These are phyloP conservation scores for Drosophila ustulata DNA, from an alignment of 2,888 invertebrate genomes.

Conservation along the genomic window DNA sequence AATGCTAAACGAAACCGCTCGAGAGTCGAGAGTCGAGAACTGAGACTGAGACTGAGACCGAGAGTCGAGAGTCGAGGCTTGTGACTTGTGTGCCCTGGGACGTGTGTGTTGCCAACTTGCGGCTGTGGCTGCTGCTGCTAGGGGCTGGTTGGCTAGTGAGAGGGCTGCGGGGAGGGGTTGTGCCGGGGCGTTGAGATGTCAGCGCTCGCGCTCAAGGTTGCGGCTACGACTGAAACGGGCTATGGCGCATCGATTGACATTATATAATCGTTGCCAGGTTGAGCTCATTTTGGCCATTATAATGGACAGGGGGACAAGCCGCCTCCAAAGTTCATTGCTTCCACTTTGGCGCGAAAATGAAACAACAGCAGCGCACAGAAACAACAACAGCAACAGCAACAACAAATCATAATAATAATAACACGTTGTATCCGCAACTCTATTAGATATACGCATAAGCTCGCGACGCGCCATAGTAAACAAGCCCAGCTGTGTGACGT, in stretches of 20 bases:
- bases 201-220: constrained; percentile 75
- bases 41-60: not conserved
- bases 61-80: constrained; percentile 13
- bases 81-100: constrained; percentile 34
- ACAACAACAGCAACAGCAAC: not conserved
- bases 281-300: constrained; percentile 63
- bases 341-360: constrained; percentile 34
- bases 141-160: constrained; percentile 3
- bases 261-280: constrained; percentile 66
- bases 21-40: constrained; percentile 36
- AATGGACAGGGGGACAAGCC: constrained; percentile 22
- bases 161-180: constrained; percentile 12
- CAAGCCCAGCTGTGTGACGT: constrained; percentile 26
- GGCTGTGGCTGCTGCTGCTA: constrained; percentile 5
- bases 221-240: constrained; percentile 28
- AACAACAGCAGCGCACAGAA: not conserved
- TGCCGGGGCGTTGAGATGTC: constrained; percentile 56
- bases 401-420: constrained; percentile 32
- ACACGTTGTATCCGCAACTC: constrained; percentile 52
- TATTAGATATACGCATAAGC: constrained; percentile 32
- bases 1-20: constrained; percentile 73
- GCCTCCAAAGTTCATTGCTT: constrained; percentile 61
- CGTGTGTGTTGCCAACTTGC: constrained; percentile 52
- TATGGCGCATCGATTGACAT: constrained; percentile 70
- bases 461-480: constrained; percentile 33